Evolutionary conservation across 2,888 invertebrate genomes (phyloP).

Genomic region (Tachina lurida): DNA sequence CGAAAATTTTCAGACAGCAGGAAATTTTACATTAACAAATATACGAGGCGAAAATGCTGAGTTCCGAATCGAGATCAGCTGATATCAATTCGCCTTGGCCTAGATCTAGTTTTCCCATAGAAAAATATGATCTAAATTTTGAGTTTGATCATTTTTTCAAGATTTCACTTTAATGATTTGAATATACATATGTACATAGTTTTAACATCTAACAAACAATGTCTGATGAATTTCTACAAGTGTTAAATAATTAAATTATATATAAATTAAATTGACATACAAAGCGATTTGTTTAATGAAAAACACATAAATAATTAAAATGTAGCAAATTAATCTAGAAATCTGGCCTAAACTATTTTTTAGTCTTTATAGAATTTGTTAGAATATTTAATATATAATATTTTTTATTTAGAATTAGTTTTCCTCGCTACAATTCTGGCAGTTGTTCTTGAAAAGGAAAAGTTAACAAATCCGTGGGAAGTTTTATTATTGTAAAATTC

Average conservation of each 20-base stretch:
- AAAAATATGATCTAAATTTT: no score
- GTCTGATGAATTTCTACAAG: slow-evolving; percentile 57
- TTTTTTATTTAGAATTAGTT: neutral
- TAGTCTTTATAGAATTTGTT: neutral
- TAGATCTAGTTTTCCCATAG: no score
- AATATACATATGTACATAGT: slow-evolving; percentile 8
- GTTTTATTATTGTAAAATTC: no score
- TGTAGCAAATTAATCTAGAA: slow-evolving; percentile 18
- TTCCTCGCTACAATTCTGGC: no score
- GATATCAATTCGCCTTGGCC: no score
- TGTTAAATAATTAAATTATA: slow-evolving; percentile 63
- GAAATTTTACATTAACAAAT: neutral
- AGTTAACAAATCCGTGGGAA: no score
- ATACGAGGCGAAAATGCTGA: neutral
- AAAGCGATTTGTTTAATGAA: slow-evolving; percentile 53
- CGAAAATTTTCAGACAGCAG: no score
- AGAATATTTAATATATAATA: neutral
- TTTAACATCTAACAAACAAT: slow-evolving; percentile 52
- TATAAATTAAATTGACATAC: slow-evolving; percentile 33
- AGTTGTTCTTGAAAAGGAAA: no score
- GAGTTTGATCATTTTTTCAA: neutral
- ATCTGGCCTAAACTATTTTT: neutral
- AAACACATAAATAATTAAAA: slow-evolving; percentile 34
- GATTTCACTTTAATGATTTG: neutral
- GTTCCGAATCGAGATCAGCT: no score